Conservation (phyloP, 2,113 vertebrate species). For the Coracopsis vasa region DNA sequence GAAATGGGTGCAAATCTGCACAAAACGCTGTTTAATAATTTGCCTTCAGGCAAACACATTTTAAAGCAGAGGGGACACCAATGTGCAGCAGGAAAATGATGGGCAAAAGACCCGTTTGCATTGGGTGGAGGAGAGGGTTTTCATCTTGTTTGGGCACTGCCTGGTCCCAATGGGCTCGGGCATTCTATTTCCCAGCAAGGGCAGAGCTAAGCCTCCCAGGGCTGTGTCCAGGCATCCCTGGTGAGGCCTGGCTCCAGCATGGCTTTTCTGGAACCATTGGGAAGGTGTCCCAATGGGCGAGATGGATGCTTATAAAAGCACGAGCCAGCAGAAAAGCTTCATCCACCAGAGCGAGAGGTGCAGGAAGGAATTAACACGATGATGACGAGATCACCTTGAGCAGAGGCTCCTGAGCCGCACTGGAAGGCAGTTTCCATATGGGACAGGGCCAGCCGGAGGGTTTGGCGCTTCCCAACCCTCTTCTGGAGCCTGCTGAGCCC, state of each 20-base stretch:
- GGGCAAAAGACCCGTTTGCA: neutral
- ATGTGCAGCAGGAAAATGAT: neutral
- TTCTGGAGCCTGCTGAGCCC: neutral
- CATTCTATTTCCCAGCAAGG: neutral
- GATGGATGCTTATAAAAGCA: neutral
- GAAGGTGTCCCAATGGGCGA: neutral
- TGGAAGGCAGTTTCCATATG: neutral
- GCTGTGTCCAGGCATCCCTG: rapidly evolving
- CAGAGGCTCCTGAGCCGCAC: neutral
- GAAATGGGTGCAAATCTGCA: neutral
- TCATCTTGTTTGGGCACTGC: neutral
- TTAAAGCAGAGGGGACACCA: neutral
- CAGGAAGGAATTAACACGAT: neutral
- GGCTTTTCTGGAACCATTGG: neutral
- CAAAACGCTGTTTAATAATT: neutral
- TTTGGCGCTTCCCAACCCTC: neutral
- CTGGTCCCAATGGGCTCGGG: neutral
- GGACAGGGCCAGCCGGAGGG: neutral
- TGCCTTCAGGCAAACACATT: neutral
- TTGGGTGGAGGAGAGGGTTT: neutral
- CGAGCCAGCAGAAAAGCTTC: neutral
- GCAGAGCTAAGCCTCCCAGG: neutral
- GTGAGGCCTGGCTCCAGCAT: neutral
- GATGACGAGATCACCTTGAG: neutral
- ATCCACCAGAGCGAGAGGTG: neutral